Evolutionary conservation across 1,140 invertebrate genomes (phyloP), one percentile per base, ranked within the genome.

Genomic region (Muscidifurax raptorellus): DNA sequence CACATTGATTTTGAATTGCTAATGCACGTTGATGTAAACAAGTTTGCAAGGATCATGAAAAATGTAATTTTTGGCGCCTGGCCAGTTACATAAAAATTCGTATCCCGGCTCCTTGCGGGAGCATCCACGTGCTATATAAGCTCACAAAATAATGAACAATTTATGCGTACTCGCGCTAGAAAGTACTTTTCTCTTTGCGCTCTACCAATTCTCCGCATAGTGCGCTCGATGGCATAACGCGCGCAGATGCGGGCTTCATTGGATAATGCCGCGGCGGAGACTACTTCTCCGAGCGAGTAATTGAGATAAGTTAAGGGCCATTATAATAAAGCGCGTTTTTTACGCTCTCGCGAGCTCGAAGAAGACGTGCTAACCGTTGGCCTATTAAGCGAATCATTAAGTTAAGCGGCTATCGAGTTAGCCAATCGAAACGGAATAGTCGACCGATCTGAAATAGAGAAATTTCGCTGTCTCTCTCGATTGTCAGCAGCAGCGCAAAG

Each of bases 191-290:
- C 52, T 59, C 52, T n/a, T 59, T 22, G 52, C 52, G 52, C 18
- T 47, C 7, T 59, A 59, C 22, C 52, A 59, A 59, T 59, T 59
- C 52, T 6, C 52, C 52, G 52, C n/a, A 47, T 13, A n/a, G 12
- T 22, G 15, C n/a, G 4, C 18, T 59, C 52, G 52, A 59, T 59
- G 52, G 32, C n/a, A 71, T 18, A 30, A 69, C 66, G 66, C 25
- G 64, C 66, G 52, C 28, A 84, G 82, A 84, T 79, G 82, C 76
- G 82, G 76, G 76, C 76, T 74, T 84, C 77, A 88, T 66, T 77
- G 82, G 80, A 69, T 83, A 76, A 82, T 47, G 36, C 30, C 40
- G 52, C 28, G 28, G 30, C 66, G 66, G 71, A 75, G 30, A 64
- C 47, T 40, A 40, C 36, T 59, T n/a, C 52, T 82, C 27, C 32